Conservation (phyloP, 2,113 vertebrate genomes). For the Coturnix japonica region DNA sequence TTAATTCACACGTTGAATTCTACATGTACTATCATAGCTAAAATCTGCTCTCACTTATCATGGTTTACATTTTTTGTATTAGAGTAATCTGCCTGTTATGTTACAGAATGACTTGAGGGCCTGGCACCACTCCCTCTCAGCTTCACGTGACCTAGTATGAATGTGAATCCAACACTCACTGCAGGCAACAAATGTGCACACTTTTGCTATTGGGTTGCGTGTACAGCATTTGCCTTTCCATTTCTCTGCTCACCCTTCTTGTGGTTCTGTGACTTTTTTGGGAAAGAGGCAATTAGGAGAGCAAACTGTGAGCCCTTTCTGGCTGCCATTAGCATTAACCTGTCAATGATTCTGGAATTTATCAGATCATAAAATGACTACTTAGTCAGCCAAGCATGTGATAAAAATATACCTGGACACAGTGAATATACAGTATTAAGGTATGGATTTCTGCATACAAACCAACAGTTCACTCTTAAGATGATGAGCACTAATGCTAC, state of each 20-base stretch:
- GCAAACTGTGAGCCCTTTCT: background rate
- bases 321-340: background rate
- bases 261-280: background rate
- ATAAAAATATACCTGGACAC: background rate
- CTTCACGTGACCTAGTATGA: background rate
- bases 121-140: background rate
- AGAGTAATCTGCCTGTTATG: slow-evolving; percentile 23
- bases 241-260: background rate
- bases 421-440: background rate
- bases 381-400: background rate
- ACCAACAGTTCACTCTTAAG: background rate
- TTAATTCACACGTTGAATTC: background rate
- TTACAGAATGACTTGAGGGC: slow-evolving; percentile 7
- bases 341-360: background rate
- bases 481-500: background rate
- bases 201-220: background rate
- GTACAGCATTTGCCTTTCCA: background rate
- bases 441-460: accelerated
- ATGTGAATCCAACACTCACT: background rate
- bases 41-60: slow-evolving; percentile 34
- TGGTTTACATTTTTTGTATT: slow-evolving; percentile 49
- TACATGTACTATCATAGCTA: background rate
- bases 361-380: background rate
- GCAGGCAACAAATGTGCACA: background rate
- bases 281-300: background rate